Evolutionary conservation across 2,113 vertebrate genomes (phyloP).

Genomic region (Tragelaphus scriptus): DNA sequence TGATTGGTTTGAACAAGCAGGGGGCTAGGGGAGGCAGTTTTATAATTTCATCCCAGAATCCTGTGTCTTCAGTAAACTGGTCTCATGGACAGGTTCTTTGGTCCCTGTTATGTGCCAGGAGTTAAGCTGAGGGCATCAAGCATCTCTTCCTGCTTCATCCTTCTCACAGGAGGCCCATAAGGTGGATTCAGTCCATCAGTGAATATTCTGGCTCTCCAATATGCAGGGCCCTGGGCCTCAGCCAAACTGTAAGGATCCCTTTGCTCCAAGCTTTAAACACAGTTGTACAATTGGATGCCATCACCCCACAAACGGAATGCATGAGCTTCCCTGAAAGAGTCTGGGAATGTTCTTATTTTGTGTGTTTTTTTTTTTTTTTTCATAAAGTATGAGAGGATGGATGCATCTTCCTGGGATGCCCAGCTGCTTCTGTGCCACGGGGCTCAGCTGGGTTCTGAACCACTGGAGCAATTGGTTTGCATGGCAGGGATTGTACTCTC

Average conservation of each 20-base stretch:
- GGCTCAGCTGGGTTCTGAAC: constrained; percentile 15
- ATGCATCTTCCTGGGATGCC: neutral
- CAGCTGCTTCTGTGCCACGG: neutral
- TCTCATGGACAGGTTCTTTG: neutral
- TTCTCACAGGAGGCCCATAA: neutral
- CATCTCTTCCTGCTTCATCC: neutral
- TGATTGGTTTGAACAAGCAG: neutral
- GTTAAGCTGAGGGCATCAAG: neutral
- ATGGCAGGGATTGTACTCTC: neutral
- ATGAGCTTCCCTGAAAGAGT: neutral
- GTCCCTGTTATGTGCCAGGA: too few relatives aligned
- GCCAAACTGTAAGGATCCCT: neutral
- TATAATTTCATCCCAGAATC: neutral
- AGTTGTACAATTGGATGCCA: neutral
- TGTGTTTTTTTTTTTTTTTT: neutral
- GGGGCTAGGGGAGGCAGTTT: too few relatives aligned
- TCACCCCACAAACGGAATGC: neutral
- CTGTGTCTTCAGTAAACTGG: neutral
- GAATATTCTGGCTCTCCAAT: neutral
- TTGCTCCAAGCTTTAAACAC: neutral
- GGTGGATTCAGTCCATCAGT: neutral
- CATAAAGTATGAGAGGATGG: neutral
- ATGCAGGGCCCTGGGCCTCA: neutral
- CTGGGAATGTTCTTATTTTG: neutral
- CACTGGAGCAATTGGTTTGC: neutral